Conservation (phyloP, 2,113 vertebrate species). For the Trachemys scripta region DNA sequence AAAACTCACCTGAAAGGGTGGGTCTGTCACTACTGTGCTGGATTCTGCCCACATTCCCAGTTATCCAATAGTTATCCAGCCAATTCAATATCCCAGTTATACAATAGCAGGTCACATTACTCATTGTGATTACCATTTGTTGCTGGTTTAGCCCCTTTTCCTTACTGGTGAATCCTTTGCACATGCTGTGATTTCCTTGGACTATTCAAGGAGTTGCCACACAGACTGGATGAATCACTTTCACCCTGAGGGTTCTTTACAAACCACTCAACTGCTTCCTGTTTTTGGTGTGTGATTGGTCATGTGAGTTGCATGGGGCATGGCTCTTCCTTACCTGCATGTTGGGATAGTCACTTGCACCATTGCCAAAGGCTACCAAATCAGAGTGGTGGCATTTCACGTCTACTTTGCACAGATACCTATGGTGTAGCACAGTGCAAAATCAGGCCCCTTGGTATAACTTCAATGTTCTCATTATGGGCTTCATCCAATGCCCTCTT, state of each 20-base stretch:
- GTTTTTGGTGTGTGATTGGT: background rate
- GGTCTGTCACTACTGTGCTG: background rate
- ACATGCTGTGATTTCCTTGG: background rate
- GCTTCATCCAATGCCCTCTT: background rate
- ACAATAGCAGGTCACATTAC: too few relatives aligned
- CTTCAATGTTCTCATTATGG: background rate
- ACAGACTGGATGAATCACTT: background rate
- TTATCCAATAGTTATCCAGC: background rate
- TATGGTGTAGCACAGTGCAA: fast-evolving
- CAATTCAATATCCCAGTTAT: background rate
- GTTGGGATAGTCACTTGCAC: too few relatives aligned
- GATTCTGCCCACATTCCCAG: background rate
- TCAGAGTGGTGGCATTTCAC: fast-evolving
- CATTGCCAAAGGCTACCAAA: too few relatives aligned
- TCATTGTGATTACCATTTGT: too few relatives aligned
- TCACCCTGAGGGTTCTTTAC: background rate
- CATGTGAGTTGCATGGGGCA: background rate
- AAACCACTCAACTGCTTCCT: background rate
- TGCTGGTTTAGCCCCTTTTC: too few relatives aligned
- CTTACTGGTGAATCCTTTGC: background rate
- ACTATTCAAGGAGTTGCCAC: background rate
- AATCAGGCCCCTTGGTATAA: background rate
- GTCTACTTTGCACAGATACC: background rate
- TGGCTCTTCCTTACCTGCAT: background rate
- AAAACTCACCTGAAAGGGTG: background rate